Evolutionary conservation across 1,140 invertebrate species (phyloP).

Genomic region (Tetragonula clypearis): DNA sequence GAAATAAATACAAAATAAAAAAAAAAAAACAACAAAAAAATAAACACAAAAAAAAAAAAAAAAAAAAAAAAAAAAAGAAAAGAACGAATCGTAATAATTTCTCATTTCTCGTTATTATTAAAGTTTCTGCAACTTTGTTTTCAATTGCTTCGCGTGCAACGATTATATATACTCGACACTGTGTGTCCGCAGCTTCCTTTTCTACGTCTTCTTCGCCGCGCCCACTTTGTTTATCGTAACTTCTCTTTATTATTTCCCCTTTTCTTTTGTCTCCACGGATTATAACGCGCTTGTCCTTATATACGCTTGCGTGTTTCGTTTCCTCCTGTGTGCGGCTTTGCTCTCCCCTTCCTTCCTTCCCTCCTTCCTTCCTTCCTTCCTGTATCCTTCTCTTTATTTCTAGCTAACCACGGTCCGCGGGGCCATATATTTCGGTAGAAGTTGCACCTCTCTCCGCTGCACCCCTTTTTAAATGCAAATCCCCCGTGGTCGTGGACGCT

Average conservation of each 20-base stretch:
- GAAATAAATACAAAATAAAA: too few relatives aligned
- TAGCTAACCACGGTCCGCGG: slow-evolving; percentile 20
- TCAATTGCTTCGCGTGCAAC: background rate
- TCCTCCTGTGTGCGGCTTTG: background rate
- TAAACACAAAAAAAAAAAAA: too few relatives aligned
- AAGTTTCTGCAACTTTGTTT: too few relatives aligned
- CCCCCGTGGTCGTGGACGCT: slow-evolving; percentile 41
- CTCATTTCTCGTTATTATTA: too few relatives aligned
- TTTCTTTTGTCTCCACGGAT: background rate
- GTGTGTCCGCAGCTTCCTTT: too few relatives aligned
- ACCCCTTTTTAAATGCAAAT: slow-evolving; percentile 64
- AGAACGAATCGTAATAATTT: too few relatives aligned
- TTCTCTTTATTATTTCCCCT: background rate
- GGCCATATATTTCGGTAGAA: slow-evolving; percentile 57
- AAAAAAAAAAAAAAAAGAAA: too few relatives aligned
- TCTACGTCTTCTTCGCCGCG: background rate
- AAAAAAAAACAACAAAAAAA: too few relatives aligned
- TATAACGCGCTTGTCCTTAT: slow-evolving; percentile 13
- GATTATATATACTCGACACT: too few relatives aligned
- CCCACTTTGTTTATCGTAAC: background rate
- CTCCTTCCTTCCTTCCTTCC: background rate
- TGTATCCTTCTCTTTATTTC: slow-evolving; percentile 36
- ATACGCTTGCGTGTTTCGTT: background rate
- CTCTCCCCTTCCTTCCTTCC: background rate
- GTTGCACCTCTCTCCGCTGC: slow-evolving; percentile 4